Base-by-base conservation (phyloP, 2,888 invertebrate genomes). In the Pandemis cinnamomeana region DNA sequence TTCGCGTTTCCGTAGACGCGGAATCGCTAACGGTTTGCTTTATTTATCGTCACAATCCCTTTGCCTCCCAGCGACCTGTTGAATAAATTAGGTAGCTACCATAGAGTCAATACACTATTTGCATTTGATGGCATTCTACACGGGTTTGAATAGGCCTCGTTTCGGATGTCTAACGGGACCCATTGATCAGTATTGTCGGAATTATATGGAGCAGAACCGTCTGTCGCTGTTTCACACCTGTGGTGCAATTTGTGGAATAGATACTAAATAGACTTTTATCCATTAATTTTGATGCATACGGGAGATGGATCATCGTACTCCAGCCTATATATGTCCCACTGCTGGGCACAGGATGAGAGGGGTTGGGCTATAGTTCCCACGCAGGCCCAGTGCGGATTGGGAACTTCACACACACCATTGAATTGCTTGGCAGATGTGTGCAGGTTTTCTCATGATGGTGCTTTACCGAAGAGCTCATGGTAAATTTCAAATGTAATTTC, bases 181-280 rank as follows among this genome's bases (percentile, higher is more conserved):
- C 20, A 63, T 63, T 46, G 63, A 63, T 63, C 44, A 27, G 11
- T 46, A 63, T 63, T 63, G 44, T 63, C 1, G 46, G 5, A 44
- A 20, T 20, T 63, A 46, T 63, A 63, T 63, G 63, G 63, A 63
- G 63, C 63, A 42, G 13, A 63, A 63, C 63, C 27, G 20, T 20
- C 7, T 63, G 46, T 46, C 46, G 20, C 20, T 11, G 27, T 20
- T 58, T 63, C 63, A 27, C 63, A 63, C 63, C 63, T 63, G 63
- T 58, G 27, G 53, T 55, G 53, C 53, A 15, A 55, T n/a, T 20
- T 51, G 51, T 51, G 51, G 6, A 36, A 36, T 36, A 36, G 7
- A 51, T n/a, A n/a, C 51, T 6, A 51, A 0, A 51, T 51, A 5
- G 51, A n/a, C 13, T 51, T 51, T n/a, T 51, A n/a, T 51, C n/a